Evolutionary conservation across 2,888 invertebrate species (phyloP).

Genomic region (Oxytorus armatus): DNA sequence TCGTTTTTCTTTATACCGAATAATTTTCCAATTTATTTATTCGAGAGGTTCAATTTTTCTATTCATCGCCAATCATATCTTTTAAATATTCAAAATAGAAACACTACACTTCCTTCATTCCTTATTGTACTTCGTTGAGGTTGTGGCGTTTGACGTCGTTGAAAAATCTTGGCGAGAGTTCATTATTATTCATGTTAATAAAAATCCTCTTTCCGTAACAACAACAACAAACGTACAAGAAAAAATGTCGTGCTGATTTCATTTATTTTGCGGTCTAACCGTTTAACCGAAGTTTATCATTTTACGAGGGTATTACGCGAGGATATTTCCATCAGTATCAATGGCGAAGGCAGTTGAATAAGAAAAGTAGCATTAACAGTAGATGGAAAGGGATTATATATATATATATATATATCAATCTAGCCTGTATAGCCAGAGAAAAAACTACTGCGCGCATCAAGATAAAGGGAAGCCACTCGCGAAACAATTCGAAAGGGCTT

Average conservation of each 20-base stretch:
- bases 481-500: conserved; percentile 66
- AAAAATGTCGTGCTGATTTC: neutral
- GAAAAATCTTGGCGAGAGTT: too few relatives aligned
- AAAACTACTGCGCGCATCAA: conserved; percentile 22
- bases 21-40: too few relatives aligned
- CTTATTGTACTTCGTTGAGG: too few relatives aligned
- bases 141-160: too few relatives aligned
- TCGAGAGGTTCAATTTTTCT: too few relatives aligned
- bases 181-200: too few relatives aligned
- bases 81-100: too few relatives aligned
- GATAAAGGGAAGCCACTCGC: conserved; percentile 48
- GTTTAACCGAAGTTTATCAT: conserved; percentile 8
- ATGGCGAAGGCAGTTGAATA: conserved; percentile 15
- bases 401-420: conserved; percentile 16
- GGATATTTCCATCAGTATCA: conserved; percentile 31
- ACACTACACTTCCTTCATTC: too few relatives aligned
- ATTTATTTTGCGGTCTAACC: conserved; percentile 24
- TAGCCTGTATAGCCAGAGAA: conserved; percentile 2
- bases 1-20: too few relatives aligned
- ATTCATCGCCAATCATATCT: too few relatives aligned
- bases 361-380: conserved; percentile 30
- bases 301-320: conserved; percentile 31
- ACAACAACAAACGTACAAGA: too few relatives aligned
- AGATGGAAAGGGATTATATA: conserved; percentile 37
- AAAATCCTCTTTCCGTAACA: conserved; percentile 4